Percentiles rank a stretch among this genome's conserved stretches.
Conservation (phyloP, 2,888 invertebrate species). For the Tryphoninae sp. region DNA sequence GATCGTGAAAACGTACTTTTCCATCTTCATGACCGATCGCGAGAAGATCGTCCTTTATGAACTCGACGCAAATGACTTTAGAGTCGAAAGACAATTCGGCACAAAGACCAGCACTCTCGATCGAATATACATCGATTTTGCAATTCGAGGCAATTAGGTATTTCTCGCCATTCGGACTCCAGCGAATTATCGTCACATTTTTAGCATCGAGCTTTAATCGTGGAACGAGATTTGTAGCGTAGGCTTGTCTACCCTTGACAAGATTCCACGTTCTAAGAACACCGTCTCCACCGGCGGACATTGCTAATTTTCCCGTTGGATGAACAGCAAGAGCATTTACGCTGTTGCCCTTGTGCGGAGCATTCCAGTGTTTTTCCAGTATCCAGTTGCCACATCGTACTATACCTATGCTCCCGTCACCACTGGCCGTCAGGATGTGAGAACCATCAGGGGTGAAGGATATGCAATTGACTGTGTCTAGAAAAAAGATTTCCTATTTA, state of each 20-base stretch:
- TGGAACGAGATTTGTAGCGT: slow-evolving; percentile 90
- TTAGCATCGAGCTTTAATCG: slow-evolving; percentile 76
- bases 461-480: slow-evolving; percentile 89
- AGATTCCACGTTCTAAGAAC: slow-evolving; percentile 96
- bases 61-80: slow-evolving; percentile 88
- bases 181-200: slow-evolving; percentile 80
- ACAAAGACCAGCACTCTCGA: slow-evolving; percentile 89
- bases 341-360: slow-evolving; percentile 91
- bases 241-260: slow-evolving; percentile 94
- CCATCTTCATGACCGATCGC: slow-evolving; percentile 90
- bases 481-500: slow-evolving; percentile 5
- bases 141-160: slow-evolving; percentile 90
- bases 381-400: slow-evolving; percentile 93
- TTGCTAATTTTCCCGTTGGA: slow-evolving; percentile 93
- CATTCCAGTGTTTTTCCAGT: slow-evolving; percentile 90
- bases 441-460: slow-evolving; percentile 89
- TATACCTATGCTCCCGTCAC: slow-evolving; percentile 92
- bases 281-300: slow-evolving; percentile 93
- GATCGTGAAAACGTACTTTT: slow-evolving; percentile 84
- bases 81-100: slow-evolving; percentile 86
- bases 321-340: slow-evolving; percentile 91
- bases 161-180: slow-evolving; percentile 89
- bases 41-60: slow-evolving; percentile 85
- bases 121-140: slow-evolving; percentile 90
- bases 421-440: slow-evolving; percentile 91